phyloP scores from a whole-genome alignment of 1,140 invertebrate species.

The Hylyphantes graminicola region DNA sequence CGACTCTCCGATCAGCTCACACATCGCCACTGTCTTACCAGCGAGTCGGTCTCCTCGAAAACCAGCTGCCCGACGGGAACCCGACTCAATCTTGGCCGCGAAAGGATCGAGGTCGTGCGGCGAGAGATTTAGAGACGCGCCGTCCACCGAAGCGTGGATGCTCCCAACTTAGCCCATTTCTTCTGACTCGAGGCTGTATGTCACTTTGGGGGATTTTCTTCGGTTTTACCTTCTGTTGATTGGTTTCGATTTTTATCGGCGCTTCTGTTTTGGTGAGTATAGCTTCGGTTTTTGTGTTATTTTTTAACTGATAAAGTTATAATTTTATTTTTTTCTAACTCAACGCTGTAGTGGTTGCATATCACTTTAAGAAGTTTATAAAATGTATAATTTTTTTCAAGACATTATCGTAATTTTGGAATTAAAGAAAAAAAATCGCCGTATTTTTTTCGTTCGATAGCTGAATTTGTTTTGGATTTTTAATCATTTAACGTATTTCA shows the following conservation, averaged over 20 bases:
- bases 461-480: too few species aligned
- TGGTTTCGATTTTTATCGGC: constrained; percentile 33
- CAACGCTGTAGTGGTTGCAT: too few species aligned
- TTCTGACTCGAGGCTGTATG: background rate
- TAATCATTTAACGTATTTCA: too few species aligned
- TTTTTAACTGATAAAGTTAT: too few species aligned
- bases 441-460: too few species aligned
- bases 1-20: constrained; percentile 22
- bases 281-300: too few species aligned
- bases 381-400: too few species aligned
- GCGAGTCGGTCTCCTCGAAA: constrained; percentile 3
- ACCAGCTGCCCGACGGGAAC: background rate
- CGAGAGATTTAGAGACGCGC: constrained; percentile 28
- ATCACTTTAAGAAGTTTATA: too few species aligned
- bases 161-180: constrained; percentile 34
- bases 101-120: constrained; percentile 12
- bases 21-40: constrained; percentile 15
- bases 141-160: constrained; percentile 30
- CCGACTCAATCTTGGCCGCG: constrained; percentile 5
- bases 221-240: constrained; percentile 24
- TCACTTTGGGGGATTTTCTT: constrained; percentile 13
- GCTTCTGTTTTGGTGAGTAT: background rate
- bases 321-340: too few species aligned
- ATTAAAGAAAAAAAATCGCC: too few species aligned
- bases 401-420: too few species aligned